Conservation (phyloP, 2,888 invertebrate genomes). For the Sphaerophoria taeniata region DNA sequence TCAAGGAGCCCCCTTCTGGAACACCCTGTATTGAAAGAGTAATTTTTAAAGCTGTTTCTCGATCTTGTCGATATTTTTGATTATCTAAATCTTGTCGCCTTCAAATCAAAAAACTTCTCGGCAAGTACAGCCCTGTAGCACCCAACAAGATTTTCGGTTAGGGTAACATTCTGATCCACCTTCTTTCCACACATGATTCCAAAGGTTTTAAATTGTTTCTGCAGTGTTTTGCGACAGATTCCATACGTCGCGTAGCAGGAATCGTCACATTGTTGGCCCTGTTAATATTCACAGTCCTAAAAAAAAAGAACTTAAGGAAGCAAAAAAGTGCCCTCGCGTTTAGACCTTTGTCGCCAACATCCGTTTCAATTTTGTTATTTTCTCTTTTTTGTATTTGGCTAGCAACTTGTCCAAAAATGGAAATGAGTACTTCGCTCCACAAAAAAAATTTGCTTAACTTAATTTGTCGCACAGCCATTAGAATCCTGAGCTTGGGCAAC, state of each 20-base stretch:
- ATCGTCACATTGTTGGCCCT: conserved; percentile 25
- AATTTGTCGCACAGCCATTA: conserved; percentile 70
- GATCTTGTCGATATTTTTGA: too few species aligned
- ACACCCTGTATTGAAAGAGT: too few species aligned
- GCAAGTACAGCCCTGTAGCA: neutral
- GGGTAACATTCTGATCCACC: conserved; percentile 49
- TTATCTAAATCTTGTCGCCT: too few species aligned
- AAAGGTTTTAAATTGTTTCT: conserved; percentile 38
- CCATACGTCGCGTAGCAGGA: conserved; percentile 34
- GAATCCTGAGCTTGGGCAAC: conserved; percentile 20
- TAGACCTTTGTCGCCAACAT: conserved; percentile 68
- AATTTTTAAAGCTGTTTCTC: too few species aligned
- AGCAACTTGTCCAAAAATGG: neutral
- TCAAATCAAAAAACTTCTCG: neutral
- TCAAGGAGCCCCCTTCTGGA: too few species aligned
- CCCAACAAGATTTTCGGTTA: conserved; percentile 29
- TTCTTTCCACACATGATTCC: conserved; percentile 53
- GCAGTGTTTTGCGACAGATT: conserved; percentile 56
- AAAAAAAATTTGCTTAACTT: conserved; percentile 74
- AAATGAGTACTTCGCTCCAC: conserved; percentile 27
- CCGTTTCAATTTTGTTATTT: conserved; percentile 18
- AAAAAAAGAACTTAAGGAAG: conserved; percentile 14
- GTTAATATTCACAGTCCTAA: conserved; percentile 26
- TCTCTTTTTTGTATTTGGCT: neutral
- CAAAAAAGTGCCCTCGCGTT: conserved; percentile 39